These are phyloP conservation scores for Drosophila fungiperda DNA, from an alignment of 2,888 invertebrate genomes.

Conservation along the genomic window DNA sequence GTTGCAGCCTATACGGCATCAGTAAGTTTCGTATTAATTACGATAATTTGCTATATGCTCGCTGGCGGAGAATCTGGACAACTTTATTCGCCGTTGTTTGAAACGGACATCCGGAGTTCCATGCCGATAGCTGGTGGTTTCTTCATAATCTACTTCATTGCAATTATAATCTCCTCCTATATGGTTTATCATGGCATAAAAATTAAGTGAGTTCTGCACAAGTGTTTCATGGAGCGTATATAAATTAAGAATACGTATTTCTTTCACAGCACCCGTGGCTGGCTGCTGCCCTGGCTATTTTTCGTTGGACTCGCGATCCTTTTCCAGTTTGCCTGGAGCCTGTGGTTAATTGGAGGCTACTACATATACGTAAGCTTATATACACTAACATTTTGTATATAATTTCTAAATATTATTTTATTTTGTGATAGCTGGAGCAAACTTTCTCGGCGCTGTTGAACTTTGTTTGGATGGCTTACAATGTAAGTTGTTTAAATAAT, in stretches of 20 bases:
- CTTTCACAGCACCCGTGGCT: constrained; percentile 89
- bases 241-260: neutral
- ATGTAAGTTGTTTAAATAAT: constrained; percentile 86
- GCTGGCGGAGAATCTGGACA: constrained; percentile 95
- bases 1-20: constrained; percentile 93
- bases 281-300: constrained; percentile 92
- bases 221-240: neutral
- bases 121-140: constrained; percentile 89
- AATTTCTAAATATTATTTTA: neutral
- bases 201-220: constrained; percentile 71
- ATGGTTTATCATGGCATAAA: constrained; percentile 82
- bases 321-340: constrained; percentile 92
- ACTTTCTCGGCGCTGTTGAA: constrained; percentile 91
- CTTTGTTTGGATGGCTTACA: constrained; percentile 94
- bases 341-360: constrained; percentile 95
- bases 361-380: constrained; percentile 93
- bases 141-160: constrained; percentile 82
- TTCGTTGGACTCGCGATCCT: constrained; percentile 89
- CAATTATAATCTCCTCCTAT: constrained; percentile 86
- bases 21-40: constrained; percentile 90
- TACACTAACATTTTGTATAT: neutral
- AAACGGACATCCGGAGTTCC: constrained; percentile 91
- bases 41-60: constrained; percentile 91
- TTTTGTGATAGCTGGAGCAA: constrained; percentile 88
- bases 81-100: constrained; percentile 94